phyloP scores from a whole-genome alignment of 30 jellyfish, hydroid and myxozoan species.

The Phacellophora camtschatica region DNA sequence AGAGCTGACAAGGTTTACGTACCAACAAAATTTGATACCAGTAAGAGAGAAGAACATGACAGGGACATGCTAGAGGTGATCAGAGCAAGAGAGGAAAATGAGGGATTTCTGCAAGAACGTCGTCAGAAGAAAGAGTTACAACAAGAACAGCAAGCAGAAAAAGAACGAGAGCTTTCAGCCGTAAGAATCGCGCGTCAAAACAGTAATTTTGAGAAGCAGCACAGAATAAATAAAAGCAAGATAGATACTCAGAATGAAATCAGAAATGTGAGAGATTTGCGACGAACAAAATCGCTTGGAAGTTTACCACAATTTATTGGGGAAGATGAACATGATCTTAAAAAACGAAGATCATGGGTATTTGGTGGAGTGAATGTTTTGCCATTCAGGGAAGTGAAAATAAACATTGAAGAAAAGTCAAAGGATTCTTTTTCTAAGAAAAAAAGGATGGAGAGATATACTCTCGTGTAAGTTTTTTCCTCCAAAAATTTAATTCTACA shows the following conservation, averaged over 20 bases:
- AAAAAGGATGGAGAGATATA: neutral
- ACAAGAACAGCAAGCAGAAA: neutral
- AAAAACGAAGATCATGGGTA: conserved; percentile 38
- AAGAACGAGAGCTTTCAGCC: neutral
- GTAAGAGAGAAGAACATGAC: neutral
- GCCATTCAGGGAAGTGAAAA: conserved; percentile 39
- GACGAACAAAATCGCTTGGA: conserved; percentile 20
- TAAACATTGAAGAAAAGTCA: neutral
- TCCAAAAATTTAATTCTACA: too few relatives aligned
- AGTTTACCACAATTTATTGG: conserved; percentile 2
- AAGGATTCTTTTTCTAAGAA: neutral
- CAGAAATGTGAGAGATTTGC: neutral
- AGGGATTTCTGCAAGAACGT: neutral
- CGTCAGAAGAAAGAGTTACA: neutral
- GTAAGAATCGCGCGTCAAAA: conserved; percentile 1
- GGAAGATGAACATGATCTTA: neutral
- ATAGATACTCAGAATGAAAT: neutral
- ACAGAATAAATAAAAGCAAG: neutral
- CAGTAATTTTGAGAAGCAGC: neutral
- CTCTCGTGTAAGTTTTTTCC: neutral
- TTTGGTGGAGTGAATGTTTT: conserved; percentile 56
- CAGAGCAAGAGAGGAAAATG: neutral
- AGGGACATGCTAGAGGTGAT: neutral
- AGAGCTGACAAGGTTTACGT: neutral
- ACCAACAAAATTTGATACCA: neutral